Conservation (phyloP, 2,113 vertebrate genomes). For the Hipposideros armiger region DNA sequence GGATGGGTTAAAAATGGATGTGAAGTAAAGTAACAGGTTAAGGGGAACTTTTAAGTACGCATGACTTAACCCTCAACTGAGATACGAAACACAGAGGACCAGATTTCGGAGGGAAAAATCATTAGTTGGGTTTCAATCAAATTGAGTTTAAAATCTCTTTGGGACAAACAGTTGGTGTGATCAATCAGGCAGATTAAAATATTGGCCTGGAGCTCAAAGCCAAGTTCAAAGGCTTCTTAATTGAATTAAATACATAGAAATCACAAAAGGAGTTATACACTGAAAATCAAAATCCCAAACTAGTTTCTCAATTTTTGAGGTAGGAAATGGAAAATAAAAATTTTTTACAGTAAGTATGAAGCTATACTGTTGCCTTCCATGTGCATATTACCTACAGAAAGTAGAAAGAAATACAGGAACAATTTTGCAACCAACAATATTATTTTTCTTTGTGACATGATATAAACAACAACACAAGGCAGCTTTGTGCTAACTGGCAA, state of each 20-base stretch:
- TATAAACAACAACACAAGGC: neutral
- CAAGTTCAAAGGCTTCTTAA: neutral
- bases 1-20: neutral
- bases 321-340: neutral
- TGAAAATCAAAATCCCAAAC: neutral
- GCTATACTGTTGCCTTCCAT: neutral
- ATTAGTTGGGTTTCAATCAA: conserved; percentile 13
- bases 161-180: neutral
- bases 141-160: neutral
- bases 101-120: neutral
- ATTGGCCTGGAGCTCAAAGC: neutral
- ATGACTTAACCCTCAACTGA: neutral
- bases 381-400: neutral
- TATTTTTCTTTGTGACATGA: neutral
- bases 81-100: neutral
- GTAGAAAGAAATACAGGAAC: neutral
- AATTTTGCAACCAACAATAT: neutral
- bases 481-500: neutral
- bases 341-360: neutral
- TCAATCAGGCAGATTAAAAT: neutral
- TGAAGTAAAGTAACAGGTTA: neutral
- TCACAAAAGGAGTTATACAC: neutral
- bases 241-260: neutral
- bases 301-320: neutral
- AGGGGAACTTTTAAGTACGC: neutral